Base-by-base conservation (phyloP, 2,113 vertebrate genomes). In the Aramus guarauna region DNA sequence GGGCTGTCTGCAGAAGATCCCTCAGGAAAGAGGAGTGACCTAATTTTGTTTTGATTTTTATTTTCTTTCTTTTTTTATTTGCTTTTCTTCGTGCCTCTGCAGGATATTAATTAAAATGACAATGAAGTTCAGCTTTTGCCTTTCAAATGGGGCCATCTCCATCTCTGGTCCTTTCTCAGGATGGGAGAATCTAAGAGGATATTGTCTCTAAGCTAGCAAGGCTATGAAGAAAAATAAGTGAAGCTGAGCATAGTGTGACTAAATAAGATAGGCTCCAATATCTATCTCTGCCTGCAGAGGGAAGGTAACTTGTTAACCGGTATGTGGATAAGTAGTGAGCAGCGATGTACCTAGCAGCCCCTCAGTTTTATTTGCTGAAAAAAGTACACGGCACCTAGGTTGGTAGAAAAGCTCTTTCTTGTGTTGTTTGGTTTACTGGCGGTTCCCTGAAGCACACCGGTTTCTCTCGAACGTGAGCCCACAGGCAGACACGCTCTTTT, bases 21-120 rank as follows among this genome's bases (percentile, higher is more conserved):
- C 77, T 94, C 27, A 4, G 86, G 92, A 92, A 93, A 84, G 82
- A 92, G 55, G 78, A 92, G 69, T 97, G 95, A 93, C 96, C 96
- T 96, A 79, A 96, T 96, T 96, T 95, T 94, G 80, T 89, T 94
- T 91, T 87, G 83, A 66, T 94, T 97, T 94, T 94, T 94, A 62
- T 92, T 96, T 92, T 97, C 91, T 90, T 94, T 87, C 73, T 37
- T 91, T 87, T 53, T 87, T 85, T 92, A 89, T 95, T 95, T 97
- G 92, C 86, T 89, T 87, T 96, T 81, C 77, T 91, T 91, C 5
- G 0, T 91, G 84, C 62, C 80, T 85, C 94, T 82, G 89, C 92
- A 92, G 96, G 94, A 66, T 97, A 93, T 85, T 94, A 95, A 95
- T 95, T 97, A 96, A 94, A 91, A 95, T 92, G 84, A 92, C 96